These are phyloP conservation scores for Paradoxurus hermaphroditus DNA, from an alignment of 2,113 vertebrate genomes.

Conservation along the genomic window DNA sequence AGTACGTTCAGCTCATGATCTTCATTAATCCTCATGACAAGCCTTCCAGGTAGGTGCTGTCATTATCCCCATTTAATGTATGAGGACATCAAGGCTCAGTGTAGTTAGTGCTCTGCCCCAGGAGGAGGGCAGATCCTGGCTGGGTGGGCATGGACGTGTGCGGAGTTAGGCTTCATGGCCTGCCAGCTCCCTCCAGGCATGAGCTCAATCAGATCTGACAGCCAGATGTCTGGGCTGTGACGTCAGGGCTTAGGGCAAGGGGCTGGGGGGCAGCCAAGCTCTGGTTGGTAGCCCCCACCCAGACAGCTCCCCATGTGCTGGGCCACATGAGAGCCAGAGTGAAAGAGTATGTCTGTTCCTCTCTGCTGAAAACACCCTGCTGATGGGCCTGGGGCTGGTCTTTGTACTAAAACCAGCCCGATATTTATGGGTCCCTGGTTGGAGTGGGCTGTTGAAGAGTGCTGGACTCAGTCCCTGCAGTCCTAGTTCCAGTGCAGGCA, in stretches of 20 bases:
- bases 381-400: neutral
- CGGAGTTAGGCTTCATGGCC: neutral
- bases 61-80: neutral
- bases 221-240: conserved; percentile 66
- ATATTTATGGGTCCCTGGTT: neutral
- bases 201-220: conserved; percentile 62
- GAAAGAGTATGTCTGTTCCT: conserved; percentile 25
- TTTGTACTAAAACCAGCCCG: neutral
- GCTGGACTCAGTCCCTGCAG: neutral
- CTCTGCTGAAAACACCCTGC: conserved; percentile 11
- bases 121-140: neutral
- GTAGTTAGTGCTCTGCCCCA: neutral
- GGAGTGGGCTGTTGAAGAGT: neutral
- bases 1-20: neutral
- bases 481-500: neutral
- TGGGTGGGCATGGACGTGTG: neutral
- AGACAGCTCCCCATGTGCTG: conserved; percentile 36
- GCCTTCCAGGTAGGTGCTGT: neutral
- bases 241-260: conserved; percentile 50
- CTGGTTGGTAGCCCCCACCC: conserved; percentile 62
- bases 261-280: conserved; percentile 65
- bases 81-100: neutral
- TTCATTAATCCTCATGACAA: neutral
- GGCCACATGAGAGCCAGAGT: conserved; percentile 53
- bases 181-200: conserved; percentile 35